Base-by-base conservation (phyloP, 2,888 invertebrate genomes). In the Osedax frankpressi region DNA sequence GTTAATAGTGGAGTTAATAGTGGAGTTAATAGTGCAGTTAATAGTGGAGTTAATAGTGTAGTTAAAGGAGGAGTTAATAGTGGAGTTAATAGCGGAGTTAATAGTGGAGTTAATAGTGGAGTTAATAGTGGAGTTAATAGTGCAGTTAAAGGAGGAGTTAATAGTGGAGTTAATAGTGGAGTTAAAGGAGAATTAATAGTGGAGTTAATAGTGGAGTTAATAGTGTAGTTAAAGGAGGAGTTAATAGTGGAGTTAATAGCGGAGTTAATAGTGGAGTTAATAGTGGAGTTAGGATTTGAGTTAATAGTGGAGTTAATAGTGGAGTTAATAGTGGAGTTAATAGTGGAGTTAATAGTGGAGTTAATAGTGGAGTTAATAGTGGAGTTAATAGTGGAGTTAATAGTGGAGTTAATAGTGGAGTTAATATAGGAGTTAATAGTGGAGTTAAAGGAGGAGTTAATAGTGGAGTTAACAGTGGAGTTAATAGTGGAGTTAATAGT, bases 261-360 rank as follows among this genome's bases (percentile, higher is more conserved):
- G n/a, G n/a, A n/a, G n/a, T n/a, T n/a, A n/a, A n/a, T n/a, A 44
- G 44, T 44, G 19, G 44, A 11, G 19, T 6, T 44, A 44, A 19
- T 44, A 44, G 67, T 71, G 25, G 67, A 68, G 25, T 19, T 71
- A 67, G 67, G 65, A 67, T 63, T 71, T 68, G 71, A 68, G 68
- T 63, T 71, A 67, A 67, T 71, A 67, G 71, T 71, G 14, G 71
- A n/a, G 68, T 63, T 67, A 71, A 67, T 67, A 68, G 71, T 71
- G 25, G 67, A 68, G 68, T 63, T 71, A 67, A 67, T 71, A 67
- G 71, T 71, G 25, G 67, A 68, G 25, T 63, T 71, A 67, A 67
- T 71, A 71, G 71, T 71, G 68, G 71, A 68, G 25, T 19, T 71
- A 70, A 29, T 70, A 70, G 70, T 70, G 28, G 70, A 29, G 28